Percentiles rank a stretch among this genome's conserved stretches.
Conservation (phyloP, 2,113 vertebrate genomes). For the Acanthisitta chloris region DNA sequence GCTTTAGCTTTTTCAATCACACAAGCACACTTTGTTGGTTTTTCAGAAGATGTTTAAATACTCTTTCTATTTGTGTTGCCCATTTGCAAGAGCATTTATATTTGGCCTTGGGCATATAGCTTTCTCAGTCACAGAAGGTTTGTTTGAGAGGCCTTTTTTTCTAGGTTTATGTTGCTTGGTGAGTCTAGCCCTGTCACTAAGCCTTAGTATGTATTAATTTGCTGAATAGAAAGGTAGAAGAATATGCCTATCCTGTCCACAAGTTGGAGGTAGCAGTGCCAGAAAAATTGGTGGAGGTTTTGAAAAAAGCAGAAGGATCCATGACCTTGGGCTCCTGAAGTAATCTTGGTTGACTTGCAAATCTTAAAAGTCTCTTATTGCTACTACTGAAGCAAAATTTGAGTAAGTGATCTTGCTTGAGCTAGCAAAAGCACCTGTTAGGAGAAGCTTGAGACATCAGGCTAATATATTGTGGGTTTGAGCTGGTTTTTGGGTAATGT, state of each 20-base stretch:
- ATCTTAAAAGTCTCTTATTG: neutral
- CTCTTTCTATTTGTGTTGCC: neutral
- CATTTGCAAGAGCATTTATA: neutral
- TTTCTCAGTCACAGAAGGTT: neutral
- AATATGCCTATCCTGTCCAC: neutral
- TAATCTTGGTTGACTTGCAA: neutral
- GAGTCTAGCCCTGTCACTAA: neutral
- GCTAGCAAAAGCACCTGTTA: neutral
- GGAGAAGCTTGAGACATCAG: neutral
- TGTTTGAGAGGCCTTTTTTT: neutral
- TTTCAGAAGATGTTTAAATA: neutral
- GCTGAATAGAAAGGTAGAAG: neutral
- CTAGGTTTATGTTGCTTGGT: neutral
- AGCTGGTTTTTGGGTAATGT: neutral
- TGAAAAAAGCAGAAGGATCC: neutral
- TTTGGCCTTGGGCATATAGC: neutral
- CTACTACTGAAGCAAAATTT: neutral
- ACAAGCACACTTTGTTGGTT: neutral
- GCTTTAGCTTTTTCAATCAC: neutral
- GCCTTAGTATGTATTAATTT: neutral
- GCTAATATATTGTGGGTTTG: neutral
- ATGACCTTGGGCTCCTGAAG: neutral
- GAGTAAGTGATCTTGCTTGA: neutral
- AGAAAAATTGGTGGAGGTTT: neutral
- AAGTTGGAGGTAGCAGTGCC: neutral